Conservation (phyloP, 2,797 vertebrate species). For the Synaphobranchus kaupii region DNA sequence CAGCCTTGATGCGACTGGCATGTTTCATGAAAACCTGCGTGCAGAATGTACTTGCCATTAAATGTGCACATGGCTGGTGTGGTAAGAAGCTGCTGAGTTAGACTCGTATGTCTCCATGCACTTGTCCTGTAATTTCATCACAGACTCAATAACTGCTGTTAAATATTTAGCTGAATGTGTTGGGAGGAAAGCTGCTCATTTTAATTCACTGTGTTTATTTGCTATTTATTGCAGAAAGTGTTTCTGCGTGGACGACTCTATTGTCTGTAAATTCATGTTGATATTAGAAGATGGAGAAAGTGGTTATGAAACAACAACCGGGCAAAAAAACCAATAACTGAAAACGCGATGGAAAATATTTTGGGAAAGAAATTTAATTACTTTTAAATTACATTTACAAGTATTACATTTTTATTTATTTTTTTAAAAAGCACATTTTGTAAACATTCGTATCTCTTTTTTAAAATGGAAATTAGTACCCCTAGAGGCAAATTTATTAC, state of each 20-base stretch:
- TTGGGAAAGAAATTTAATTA: not conserved
- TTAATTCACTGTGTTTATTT: not conserved
- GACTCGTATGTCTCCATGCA: not conserved
- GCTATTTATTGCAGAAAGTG: not conserved
- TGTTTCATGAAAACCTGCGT: not conserved
- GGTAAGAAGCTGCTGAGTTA: not conserved
- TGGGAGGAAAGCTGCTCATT: not conserved
- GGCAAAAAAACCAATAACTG: not conserved
- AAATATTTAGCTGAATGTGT: not conserved
- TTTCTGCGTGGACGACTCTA: not conserved
- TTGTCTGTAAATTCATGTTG: not conserved
- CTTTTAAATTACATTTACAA: not conserved
- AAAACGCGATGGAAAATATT: not conserved
- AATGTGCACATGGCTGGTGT: not conserved
- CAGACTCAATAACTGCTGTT: not conserved
- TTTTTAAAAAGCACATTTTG: not conserved
- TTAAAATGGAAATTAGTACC: not conserved
- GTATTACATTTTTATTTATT: not conserved
- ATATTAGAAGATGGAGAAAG: not conserved
- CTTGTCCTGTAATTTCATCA: not conserved
- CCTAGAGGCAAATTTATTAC: not conserved
- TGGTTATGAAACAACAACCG: not conserved
- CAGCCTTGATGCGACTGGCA: not conserved
- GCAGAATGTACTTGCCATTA: not conserved
- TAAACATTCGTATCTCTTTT: not conserved